These are phyloP conservation scores for Gymnogyps californianus DNA, from an alignment of 2,113 vertebrate species.

Conservation along the genomic window DNA sequence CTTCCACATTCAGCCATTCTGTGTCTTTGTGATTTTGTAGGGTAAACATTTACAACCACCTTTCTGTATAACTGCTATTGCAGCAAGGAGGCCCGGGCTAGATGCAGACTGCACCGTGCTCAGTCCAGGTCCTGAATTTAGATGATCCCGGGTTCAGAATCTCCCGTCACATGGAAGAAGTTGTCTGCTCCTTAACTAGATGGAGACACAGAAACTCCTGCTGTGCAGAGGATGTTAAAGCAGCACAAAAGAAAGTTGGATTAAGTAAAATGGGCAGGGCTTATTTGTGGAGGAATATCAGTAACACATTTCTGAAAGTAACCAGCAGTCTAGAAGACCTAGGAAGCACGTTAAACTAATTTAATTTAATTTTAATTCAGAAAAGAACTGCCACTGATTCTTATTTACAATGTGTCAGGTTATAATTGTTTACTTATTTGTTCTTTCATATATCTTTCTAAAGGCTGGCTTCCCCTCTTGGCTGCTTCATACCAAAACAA, in stretches of 20 bases:
- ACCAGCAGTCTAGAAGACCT: not conserved
- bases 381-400: not conserved
- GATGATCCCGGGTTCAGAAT: fast-evolving
- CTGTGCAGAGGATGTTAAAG: not conserved
- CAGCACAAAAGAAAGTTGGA: not conserved
- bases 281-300: not conserved
- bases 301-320: not conserved
- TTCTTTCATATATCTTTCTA: not conserved
- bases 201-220: not conserved
- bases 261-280: not conserved
- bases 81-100: not conserved
- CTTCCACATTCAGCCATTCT: not conserved
- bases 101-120: not conserved
- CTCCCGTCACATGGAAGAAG: not conserved
- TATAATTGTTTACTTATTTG: not conserved
- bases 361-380: not conserved
- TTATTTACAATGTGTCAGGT: not conserved
- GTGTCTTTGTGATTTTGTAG: not conserved
- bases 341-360: not conserved
- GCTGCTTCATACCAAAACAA: not conserved
- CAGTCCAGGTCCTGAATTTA: not conserved
- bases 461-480: not conserved
- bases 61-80: not conserved
- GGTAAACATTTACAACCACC: not conserved
- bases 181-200: not conserved